Conservation (phyloP, 2,113 vertebrate genomes). For the Myiozetetes cayanensis region DNA sequence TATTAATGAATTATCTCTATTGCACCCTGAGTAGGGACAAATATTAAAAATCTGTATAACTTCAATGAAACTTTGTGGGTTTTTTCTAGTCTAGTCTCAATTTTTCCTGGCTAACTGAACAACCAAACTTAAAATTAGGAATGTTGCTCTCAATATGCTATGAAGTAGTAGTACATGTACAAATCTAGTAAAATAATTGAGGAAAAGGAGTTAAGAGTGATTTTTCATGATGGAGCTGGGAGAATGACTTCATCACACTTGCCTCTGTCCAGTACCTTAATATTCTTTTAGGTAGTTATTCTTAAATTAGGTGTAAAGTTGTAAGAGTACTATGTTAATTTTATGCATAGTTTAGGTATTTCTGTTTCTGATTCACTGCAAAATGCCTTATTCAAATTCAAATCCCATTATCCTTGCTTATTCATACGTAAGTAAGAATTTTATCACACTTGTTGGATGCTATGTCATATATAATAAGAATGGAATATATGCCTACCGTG, state of each 20-base stretch:
- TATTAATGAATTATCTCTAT: neutral
- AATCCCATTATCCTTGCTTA: neutral
- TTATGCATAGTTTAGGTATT: neutral
- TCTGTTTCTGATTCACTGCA: neutral
- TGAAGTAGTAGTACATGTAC: neutral
- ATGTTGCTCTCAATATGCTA: neutral
- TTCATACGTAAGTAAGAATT: neutral
- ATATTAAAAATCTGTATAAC: neutral
- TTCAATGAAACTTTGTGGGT: neutral
- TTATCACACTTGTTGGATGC: neutral
- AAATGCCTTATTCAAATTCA: neutral
- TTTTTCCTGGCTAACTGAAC: neutral
- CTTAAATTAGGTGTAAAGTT: neutral
- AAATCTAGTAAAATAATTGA: neutral
- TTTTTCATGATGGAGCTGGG: neutral
- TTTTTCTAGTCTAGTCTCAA: neutral
- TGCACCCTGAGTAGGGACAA: neutral
- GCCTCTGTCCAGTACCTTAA: neutral
- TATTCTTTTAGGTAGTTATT: neutral
- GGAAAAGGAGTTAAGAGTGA: neutral
- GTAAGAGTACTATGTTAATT: neutral
- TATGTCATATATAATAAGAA: neutral
- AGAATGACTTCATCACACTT: neutral
- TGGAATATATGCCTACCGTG: neutral
- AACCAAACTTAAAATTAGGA: neutral